phyloP scores from a whole-genome alignment of 2,113 vertebrate species.

The Uria lomvia region DNA sequence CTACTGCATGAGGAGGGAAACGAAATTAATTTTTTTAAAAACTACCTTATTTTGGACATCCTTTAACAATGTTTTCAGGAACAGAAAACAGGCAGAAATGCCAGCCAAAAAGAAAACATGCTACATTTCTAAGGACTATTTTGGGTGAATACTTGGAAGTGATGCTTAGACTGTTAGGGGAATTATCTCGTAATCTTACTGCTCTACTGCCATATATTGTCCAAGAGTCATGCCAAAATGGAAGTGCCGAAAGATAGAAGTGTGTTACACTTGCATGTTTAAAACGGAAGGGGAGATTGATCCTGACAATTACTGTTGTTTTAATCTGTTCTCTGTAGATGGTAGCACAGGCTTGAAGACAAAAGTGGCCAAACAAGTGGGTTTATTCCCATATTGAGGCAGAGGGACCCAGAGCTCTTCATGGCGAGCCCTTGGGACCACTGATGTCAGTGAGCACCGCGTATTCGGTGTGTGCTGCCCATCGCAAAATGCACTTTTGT shows the following conservation, averaged over 20 bases:
- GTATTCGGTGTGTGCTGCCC: neutral
- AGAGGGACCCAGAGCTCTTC: neutral
- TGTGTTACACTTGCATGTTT: neutral
- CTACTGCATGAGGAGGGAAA: neutral
- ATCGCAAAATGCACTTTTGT: neutral
- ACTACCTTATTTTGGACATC: neutral
- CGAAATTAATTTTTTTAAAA: neutral
- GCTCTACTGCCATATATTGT: neutral
- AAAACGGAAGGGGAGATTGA: neutral
- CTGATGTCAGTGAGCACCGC: accelerated
- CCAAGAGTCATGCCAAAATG: neutral
- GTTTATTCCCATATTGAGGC: neutral
- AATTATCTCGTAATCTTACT: neutral
- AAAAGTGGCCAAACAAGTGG: neutral
- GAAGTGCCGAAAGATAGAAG: neutral
- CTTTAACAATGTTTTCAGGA: neutral
- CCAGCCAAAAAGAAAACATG: neutral
- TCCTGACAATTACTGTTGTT: neutral
- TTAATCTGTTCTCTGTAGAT: neutral
- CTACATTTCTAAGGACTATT: neutral
- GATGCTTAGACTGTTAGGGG: neutral
- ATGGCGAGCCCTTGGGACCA: neutral
- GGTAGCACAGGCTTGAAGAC: neutral
- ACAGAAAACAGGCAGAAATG: neutral
- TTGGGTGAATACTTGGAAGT: neutral